These are phyloP conservation scores for Pterostichus madidus DNA, from an alignment of 2,888 invertebrate genomes.

Conservation along the genomic window DNA sequence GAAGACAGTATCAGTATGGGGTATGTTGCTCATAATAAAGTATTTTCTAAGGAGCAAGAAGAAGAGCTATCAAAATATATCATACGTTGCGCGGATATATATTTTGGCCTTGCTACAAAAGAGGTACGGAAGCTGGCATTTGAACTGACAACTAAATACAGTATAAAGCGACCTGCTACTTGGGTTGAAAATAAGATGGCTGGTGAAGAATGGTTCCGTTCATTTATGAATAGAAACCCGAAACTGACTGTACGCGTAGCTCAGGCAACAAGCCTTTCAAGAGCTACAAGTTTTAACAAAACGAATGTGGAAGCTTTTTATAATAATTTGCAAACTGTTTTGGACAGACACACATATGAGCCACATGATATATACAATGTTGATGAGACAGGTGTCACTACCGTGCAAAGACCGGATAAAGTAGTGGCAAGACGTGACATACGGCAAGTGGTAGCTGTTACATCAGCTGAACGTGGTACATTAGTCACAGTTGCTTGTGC, in stretches of 20 bases:
- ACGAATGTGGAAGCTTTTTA: slow-evolving; percentile 14
- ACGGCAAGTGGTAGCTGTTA: no score
- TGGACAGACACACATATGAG: background rate
- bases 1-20: slow-evolving; percentile 64
- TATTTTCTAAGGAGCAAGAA: slow-evolving; percentile 66
- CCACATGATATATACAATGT: slow-evolving; percentile 6
- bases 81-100: slow-evolving; percentile 68
- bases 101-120: slow-evolving; percentile 68
- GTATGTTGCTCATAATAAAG: slow-evolving; percentile 66
- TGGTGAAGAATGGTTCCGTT: slow-evolving; percentile 59
- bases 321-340: background rate
- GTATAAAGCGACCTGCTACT: slow-evolving; percentile 68
- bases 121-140: slow-evolving; percentile 69
- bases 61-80: slow-evolving; percentile 68
- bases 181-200: slow-evolving; percentile 70
- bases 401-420: slow-evolving; percentile 8
- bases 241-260: background rate
- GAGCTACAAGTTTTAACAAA: slow-evolving; percentile 25
- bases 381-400: slow-evolving; percentile 13
- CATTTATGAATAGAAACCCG: slow-evolving; percentile 68
- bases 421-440: background rate
- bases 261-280: slow-evolving; percentile 13
- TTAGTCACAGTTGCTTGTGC: no score
- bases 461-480: no score
- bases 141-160: slow-evolving; percentile 68